Evolutionary conservation across 2,797 vertebrate genomes (phyloP).

Genomic region (Falco biarmicus): DNA sequence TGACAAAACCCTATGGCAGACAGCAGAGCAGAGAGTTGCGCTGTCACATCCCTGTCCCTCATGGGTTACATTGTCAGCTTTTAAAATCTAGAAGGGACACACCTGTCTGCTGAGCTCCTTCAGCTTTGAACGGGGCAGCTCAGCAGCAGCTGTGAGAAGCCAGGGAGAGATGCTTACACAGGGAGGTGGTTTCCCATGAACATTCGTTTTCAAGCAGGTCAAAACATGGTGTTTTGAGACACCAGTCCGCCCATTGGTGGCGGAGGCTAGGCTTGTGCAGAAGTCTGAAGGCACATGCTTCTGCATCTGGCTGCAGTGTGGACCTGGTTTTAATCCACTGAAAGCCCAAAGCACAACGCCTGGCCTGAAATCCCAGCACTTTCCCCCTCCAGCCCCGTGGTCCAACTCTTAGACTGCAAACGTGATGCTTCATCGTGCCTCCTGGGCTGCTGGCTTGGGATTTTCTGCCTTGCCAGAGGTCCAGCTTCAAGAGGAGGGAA

Average conservation of each 20-base stretch:
- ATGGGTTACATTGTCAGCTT: rapidly evolving
- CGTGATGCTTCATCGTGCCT: rapidly evolving
- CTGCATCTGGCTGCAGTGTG: rapidly evolving
- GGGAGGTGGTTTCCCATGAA: neutral
- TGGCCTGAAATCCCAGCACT: neutral
- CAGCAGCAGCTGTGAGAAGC: neutral
- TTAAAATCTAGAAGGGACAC: neutral
- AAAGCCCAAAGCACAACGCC: neutral
- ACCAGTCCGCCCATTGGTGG: rapidly evolving
- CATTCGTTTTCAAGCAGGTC: no score
- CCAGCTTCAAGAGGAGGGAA: neutral
- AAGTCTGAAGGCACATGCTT: rapidly evolving
- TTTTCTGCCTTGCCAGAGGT: neutral
- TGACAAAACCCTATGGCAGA: neutral
- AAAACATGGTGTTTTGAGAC: neutral
- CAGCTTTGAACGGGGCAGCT: neutral
- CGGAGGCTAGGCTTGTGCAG: neutral
- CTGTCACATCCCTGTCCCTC: neutral
- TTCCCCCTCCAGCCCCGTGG: neutral
- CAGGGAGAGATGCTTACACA: neutral
- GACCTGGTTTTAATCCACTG: neutral
- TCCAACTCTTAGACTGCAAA: neutral
- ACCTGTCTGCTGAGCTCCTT: neutral
- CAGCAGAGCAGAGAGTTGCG: neutral
- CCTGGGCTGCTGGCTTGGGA: neutral